These are phyloP conservation scores for Nomada flava DNA, from an alignment of 2,888 invertebrate genomes.

Conservation along the genomic window DNA sequence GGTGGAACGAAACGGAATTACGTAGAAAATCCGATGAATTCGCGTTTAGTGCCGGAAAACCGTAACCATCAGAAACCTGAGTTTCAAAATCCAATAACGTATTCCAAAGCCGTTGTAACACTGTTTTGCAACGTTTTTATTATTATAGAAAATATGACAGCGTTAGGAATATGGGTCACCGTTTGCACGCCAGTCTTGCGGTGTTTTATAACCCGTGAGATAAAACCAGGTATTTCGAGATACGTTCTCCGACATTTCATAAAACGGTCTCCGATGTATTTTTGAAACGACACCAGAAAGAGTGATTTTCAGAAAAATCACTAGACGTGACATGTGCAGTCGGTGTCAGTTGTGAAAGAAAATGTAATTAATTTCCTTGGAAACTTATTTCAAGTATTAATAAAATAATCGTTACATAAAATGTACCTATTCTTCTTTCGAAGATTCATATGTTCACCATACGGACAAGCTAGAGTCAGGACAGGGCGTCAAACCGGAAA, in stretches of 20 bases:
- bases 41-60: conserved; percentile 2
- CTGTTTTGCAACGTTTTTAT: conserved; percentile 39
- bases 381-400: too few species aligned
- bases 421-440: neutral
- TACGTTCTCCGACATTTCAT: conserved; percentile 14
- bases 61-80: conserved; percentile 9
- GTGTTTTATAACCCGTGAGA: conserved; percentile 34
- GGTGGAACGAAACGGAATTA: neutral
- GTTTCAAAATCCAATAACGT: conserved; percentile 39
- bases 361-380: too few species aligned
- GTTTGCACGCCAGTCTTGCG: conserved; percentile 23
- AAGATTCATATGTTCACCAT: neutral
- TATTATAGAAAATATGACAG: conserved; percentile 27
- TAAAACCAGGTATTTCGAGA: conserved; percentile 28
- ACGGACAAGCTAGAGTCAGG: neutral
- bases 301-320: neutral
- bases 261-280: neutral
- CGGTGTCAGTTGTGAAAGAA: too few species aligned
- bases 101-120: conserved; percentile 23
- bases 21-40: neutral
- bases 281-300: too few species aligned
- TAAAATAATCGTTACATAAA: too few species aligned
- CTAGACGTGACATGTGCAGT: neutral
- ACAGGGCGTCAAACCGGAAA: neutral
- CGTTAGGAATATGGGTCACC: conserved; percentile 21